These are phyloP conservation scores for Stylophora pistillata DNA, from an alignment of 64 coral and sea anemone species.

Conservation along the genomic window DNA sequence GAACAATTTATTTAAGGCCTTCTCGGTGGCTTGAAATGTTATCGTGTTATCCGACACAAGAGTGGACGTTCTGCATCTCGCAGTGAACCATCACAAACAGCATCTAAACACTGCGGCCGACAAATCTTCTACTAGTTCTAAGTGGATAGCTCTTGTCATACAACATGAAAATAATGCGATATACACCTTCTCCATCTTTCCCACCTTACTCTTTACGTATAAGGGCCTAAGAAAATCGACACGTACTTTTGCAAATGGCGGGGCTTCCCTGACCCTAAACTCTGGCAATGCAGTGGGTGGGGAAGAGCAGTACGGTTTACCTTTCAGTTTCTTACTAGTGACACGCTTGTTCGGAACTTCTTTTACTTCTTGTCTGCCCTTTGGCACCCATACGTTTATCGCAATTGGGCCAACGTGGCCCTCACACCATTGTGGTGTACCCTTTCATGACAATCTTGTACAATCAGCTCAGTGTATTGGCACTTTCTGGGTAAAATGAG, in stretches of 20 bases:
- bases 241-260: too few relatives aligned
- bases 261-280: too few relatives aligned
- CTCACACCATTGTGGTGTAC: conserved; percentile 52
- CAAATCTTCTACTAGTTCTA: conserved; percentile 48
- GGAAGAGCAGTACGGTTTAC: too few relatives aligned
- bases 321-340: too few relatives aligned
- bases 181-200: too few relatives aligned
- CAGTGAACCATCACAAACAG: conserved; percentile 8
- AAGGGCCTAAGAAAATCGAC: conserved; percentile 60
- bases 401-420: conserved; percentile 45
- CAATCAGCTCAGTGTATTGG: background rate
- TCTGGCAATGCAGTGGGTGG: too few relatives aligned
- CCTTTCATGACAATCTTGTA: conserved; percentile 11
- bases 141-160: conserved; percentile 49
- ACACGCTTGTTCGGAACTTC: too few relatives aligned
- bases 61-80: background rate
- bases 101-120: conserved; percentile 12
- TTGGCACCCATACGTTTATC: conserved; percentile 51
- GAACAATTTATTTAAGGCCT: background rate
- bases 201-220: conserved; percentile 18
- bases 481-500: too few relatives aligned
- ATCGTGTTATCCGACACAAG: conserved; percentile 48
- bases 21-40: conserved; percentile 35
- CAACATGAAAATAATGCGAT: conserved; percentile 65
- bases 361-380: conserved; percentile 25